These are phyloP conservation scores for Choloepus hoffmanni DNA, from an alignment of 2,113 vertebrate species.

Conservation along the genomic window DNA sequence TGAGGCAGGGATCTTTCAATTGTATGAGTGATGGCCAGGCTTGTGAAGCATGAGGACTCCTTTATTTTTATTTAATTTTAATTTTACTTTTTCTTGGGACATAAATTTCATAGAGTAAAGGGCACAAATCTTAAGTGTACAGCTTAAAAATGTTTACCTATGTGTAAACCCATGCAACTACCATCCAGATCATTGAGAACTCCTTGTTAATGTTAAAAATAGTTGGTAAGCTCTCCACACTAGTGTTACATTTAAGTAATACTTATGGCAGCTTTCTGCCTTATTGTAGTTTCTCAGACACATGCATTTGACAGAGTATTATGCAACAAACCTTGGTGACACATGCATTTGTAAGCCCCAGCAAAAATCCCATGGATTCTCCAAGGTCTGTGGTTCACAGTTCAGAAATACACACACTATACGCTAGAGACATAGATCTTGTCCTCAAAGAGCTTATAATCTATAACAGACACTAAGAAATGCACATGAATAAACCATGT, in stretches of 20 bases:
- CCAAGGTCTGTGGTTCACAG: background rate
- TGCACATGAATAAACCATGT: background rate
- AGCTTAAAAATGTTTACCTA: background rate
- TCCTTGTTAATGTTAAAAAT: slow-evolving; percentile 20
- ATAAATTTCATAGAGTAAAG: background rate
- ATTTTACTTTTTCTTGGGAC: slow-evolving; percentile 19
- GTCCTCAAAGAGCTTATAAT: background rate
- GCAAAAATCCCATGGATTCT: background rate
- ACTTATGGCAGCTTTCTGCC: background rate
- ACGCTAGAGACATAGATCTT: background rate
- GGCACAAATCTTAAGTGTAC: background rate
- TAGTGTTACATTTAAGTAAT: background rate
- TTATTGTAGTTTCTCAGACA: background rate
- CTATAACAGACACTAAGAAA: background rate
- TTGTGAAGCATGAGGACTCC: background rate
- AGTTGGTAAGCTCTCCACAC: background rate
- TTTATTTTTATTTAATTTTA: slow-evolving; percentile 50
- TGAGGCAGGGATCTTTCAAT: background rate
- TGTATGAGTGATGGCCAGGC: background rate
- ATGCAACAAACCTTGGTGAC: background rate
- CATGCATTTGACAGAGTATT: background rate
- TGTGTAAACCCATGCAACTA: background rate
- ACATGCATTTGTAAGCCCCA: background rate
- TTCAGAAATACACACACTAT: background rate
- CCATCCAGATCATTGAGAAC: background rate